Conservation (phyloP, 2,797 vertebrate genomes). For the Rhinella marina region DNA sequence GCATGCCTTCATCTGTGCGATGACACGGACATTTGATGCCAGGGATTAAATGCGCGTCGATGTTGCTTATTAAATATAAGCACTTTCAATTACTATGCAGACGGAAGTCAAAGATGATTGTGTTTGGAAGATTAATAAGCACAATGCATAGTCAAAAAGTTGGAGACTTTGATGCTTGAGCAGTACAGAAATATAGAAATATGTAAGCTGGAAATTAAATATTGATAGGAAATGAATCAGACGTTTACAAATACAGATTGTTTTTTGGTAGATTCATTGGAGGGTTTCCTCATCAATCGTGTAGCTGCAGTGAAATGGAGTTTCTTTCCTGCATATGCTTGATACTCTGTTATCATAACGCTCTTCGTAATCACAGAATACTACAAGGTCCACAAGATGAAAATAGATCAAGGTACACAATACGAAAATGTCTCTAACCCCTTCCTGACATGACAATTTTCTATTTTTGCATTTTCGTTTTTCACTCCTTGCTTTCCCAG, state of each 20-base stretch:
- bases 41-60: neutral
- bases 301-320: neutral
- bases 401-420: no score
- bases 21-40: constrained; percentile 19
- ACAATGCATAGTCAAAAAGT: neutral
- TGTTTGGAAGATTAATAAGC: neutral
- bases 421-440: no score
- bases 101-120: constrained; percentile 11
- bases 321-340: neutral
- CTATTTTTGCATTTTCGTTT: no score
- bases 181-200: neutral
- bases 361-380: no score
- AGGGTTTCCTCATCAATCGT: neutral
- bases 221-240: constrained; percentile 10
- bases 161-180: neutral
- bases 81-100: neutral
- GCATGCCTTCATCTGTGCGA: constrained; percentile 14
- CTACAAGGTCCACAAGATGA: no score
- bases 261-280: neutral
- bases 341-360: neutral
- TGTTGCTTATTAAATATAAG: neutral
- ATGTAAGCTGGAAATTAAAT: neutral
- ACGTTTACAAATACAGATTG: neutral
- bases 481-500: no score
- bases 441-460: no score